phyloP scores from a whole-genome alignment of 2,797 vertebrate genomes.

The Aselliscus stoliczkanus region DNA sequence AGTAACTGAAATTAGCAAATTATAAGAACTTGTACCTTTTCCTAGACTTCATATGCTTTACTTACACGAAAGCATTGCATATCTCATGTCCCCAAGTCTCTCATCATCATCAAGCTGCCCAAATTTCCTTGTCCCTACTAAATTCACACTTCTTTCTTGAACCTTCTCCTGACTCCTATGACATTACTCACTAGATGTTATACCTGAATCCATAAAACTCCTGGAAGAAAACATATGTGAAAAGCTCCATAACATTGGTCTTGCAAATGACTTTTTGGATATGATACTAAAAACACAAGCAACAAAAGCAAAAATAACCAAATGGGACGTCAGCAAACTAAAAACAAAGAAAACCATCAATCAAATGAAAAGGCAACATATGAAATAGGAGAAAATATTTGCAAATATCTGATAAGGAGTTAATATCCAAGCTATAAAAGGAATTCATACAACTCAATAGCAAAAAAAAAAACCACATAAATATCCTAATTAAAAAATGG shows the following conservation, averaged over 20 bases:
- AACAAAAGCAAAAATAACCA: not conserved
- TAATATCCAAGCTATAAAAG: not conserved
- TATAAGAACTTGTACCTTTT: not conserved
- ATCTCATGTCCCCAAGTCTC: not conserved
- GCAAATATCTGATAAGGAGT: not conserved
- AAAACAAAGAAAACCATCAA: not conserved
- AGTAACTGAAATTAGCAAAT: not conserved
- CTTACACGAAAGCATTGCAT: fast-evolving
- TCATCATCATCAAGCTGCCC: not conserved
- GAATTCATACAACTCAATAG: not conserved
- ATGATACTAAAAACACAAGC: not conserved
- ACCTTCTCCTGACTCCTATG: not conserved
- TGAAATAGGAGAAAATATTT: not conserved
- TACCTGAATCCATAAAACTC: not conserved
- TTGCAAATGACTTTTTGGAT: not conserved
- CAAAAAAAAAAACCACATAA: not conserved
- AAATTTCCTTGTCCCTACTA: too few relatives aligned
- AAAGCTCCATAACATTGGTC: not conserved
- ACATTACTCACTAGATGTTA: not conserved
- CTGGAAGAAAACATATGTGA: not conserved
- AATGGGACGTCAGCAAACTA: not conserved
- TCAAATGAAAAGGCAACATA: not conserved
- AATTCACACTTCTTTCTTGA: not conserved
- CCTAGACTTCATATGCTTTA: not conserved
- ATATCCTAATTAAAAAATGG: not conserved